Evolutionary conservation across 2,797 vertebrate species (phyloP), one percentile per base, ranked within the genome.

Genomic region (Peromyscus aztecus): DNA sequence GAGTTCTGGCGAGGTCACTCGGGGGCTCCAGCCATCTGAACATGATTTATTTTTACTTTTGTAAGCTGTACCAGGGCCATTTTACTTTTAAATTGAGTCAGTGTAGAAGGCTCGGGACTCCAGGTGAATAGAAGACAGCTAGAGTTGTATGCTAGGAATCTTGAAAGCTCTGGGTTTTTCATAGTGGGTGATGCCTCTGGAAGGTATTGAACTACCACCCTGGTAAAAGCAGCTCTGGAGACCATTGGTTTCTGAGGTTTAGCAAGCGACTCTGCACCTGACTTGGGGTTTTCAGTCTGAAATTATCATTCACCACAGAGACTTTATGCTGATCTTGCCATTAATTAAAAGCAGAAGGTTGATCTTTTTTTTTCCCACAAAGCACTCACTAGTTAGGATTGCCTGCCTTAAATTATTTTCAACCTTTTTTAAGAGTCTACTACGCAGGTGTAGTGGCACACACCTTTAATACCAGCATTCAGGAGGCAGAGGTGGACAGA

Each of bases 301-400:
- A 93, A 95, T 97, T 93, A 63, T 96, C 90, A 94, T 94, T 97
- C 71, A 88, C 89, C 67, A 69, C 77, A 83, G 76, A 97, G 46
- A 21, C 6, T 84, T 92, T 84, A 89, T 55, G 40, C 93, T 81
- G 27, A 46, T 95, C 78, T 95, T 91, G 59, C 92, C 34, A 78
- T 96, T 97, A 96, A 96, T 97, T 97, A 96, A 95, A 97, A 94
- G 40, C 37, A 91, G 78, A 67, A 0, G 0, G 83, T 92, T 91
- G 76, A 46, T 34, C 40, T 40, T 75, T 71, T 73, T 75, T 90
- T 61, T 57, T 2, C 57, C 10, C 21, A 27, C 16, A 14, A 55
- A 86, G 83, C 0, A 76, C 16, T 84, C 5, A 14, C 21, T 77
- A 76, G 49, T 94, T 94, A 88, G 63, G 21, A 52, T 55, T 55